These are phyloP conservation scores for Nemotelus pantherinus DNA, from an alignment of 2,888 invertebrate species.

Conservation along the genomic window DNA sequence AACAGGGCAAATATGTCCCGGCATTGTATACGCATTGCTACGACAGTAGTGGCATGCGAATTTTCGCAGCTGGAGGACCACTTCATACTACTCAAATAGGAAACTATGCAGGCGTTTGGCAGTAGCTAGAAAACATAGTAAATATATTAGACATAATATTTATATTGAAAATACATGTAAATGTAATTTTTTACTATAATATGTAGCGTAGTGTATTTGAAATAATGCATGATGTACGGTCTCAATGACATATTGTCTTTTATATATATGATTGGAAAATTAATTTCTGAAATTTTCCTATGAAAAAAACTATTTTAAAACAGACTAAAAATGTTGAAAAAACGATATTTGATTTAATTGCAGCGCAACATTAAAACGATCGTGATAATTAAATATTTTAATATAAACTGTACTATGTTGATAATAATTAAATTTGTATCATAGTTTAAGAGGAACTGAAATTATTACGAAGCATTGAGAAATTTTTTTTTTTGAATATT, in stretches of 20 bases:
- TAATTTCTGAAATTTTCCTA: too few species aligned
- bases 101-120: conserved; percentile 95
- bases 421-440: too few species aligned
- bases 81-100: conserved; percentile 90
- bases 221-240: not conserved
- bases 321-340: too few species aligned
- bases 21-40: conserved; percentile 98
- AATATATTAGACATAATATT: conserved; percentile 14
- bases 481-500: too few species aligned
- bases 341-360: too few species aligned
- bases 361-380: too few species aligned
- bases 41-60: conserved; percentile 87
- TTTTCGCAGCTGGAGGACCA: conserved; percentile 96
- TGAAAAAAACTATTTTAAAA: too few species aligned
- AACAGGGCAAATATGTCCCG: conserved; percentile 87
- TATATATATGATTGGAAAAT: not conserved
- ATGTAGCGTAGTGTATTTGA: conserved; percentile 16
- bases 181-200: conserved; percentile 27
- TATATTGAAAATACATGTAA: not conserved
- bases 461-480: too few species aligned
- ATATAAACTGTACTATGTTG: too few species aligned
- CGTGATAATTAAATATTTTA: too few species aligned
- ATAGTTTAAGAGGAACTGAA: too few species aligned
- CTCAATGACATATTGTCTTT: conserved; percentile 11
- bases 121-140: conserved; percentile 66